Evolutionary conservation across 2,797 vertebrate species (phyloP).

Genomic region (Sarcophilus harrisii): DNA sequence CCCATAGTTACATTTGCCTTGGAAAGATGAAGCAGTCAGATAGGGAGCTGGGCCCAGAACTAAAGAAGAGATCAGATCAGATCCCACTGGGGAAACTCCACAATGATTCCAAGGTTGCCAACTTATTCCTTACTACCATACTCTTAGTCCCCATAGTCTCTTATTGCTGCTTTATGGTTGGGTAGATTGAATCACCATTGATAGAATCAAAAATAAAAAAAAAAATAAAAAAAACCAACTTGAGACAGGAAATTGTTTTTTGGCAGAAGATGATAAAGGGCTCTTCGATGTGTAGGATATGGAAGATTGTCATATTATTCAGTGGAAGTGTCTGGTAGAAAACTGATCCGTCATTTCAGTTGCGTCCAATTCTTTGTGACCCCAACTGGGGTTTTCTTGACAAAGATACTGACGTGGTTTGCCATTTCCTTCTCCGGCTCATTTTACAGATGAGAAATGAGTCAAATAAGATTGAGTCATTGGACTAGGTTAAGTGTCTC

Average conservation of each 20-base stretch:
- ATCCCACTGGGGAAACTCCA: not conserved
- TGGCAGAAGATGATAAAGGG: not conserved
- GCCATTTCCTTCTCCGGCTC: not conserved
- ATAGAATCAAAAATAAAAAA: not conserved
- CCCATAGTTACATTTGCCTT: not conserved
- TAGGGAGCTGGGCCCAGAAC: not conserved
- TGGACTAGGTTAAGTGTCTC: not conserved
- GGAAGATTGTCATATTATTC: not conserved
- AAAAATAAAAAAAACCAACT: no score
- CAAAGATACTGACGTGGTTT: not conserved
- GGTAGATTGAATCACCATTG: not conserved
- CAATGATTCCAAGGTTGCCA: not conserved
- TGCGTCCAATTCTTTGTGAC: not conserved
- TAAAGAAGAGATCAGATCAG: not conserved
- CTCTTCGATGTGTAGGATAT: not conserved
- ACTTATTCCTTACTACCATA: not conserved
- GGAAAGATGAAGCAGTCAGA: not conserved
- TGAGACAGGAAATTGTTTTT: not conserved
- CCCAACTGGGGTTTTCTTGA: not conserved
- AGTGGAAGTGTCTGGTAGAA: not conserved
- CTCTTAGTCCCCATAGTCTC: not conserved
- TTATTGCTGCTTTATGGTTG: not conserved
- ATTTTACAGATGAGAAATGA: not conserved
- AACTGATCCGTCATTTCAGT: not conserved
- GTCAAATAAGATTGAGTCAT: not conserved